Conservation (phyloP, 2,113 vertebrate genomes). For the Callipepla squamata region DNA sequence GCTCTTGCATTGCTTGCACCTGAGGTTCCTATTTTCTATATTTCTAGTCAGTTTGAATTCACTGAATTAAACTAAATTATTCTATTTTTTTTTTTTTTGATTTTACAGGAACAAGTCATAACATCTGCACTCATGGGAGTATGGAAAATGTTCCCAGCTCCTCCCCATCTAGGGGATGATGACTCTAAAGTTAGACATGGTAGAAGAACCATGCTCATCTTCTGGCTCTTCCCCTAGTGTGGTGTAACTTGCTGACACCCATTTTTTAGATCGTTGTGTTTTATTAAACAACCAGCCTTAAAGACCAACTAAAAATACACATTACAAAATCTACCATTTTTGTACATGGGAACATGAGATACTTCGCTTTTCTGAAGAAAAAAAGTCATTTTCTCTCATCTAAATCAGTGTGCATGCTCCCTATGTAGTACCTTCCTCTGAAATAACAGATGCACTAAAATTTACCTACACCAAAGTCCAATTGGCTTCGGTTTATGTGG, state of each 20-base stretch:
- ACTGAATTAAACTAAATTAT: neutral
- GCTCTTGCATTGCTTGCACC: neutral
- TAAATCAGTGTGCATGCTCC: neutral
- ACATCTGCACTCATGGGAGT: neutral
- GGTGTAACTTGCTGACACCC: neutral
- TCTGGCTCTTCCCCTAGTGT: neutral
- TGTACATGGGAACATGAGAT: neutral
- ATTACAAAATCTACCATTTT: neutral
- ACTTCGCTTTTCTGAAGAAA: neutral
- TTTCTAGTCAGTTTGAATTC: neutral
- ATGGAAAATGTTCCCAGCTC: neutral
- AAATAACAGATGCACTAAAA: neutral
- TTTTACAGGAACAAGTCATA: neutral
- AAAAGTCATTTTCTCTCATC: accelerated
- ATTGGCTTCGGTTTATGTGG: neutral
- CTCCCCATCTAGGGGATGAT: neutral
- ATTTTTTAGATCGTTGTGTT: neutral
- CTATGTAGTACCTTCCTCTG: neutral
- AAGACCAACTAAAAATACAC: neutral
- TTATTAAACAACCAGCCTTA: neutral
- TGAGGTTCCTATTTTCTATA: neutral
- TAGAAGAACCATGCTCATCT: neutral
- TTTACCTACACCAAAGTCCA: neutral
- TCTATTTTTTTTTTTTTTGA: neutral
- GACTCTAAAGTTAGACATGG: neutral